Base-by-base conservation (phyloP, 2,113 vertebrate genomes). In the Mionectes macconnelli region DNA sequence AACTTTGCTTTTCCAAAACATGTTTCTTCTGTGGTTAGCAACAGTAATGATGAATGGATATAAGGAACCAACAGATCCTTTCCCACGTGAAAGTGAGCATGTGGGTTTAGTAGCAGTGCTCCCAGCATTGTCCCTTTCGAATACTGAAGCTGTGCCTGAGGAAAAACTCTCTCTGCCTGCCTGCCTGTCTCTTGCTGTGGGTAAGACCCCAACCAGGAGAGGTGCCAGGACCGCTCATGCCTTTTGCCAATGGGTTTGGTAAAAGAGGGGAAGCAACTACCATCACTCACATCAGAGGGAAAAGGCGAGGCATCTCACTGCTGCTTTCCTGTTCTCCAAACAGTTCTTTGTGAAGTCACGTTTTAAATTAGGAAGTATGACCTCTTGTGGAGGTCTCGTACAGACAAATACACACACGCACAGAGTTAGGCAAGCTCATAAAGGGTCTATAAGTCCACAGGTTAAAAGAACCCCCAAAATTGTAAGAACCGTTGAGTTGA, bases 211-310 rank as follows among this genome's bases (percentile, higher is more conserved):
- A 55, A 35, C 2, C 16, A 90, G 15, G 4, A 45, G 9, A 80
- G 31, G 9, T 49, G n/a, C 18, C 0, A 0, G 20, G 6, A 42
- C 28, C 16, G 37, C 16, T 57, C 4, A 1, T 17, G 17, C 9
- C 28, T 20, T 74, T 75, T 76, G 12, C 42, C 30, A 55, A 5
- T 5, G 17, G 20, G 6, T 79, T 92, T 86, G 47, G 18, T 64
- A 68, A 21, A 57, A 66, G 22, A 78, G 0, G 2, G 16, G 8
- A 39, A 84, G 28, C 3, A 49, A 22, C 33, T 30, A 31, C 11
- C 31, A 74, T 11, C 21, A 23, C 39, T 88, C 8, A 24, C 28
- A 31, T 18, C 24, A 45, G n/a, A 59, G n/a, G 23, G 18, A 37
- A 76, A 86, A 67, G 8, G 45, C 17, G 40, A 64, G 18, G 47